Conservation (phyloP, 1,140 invertebrate species). For the Oryctes rhinoceros region DNA sequence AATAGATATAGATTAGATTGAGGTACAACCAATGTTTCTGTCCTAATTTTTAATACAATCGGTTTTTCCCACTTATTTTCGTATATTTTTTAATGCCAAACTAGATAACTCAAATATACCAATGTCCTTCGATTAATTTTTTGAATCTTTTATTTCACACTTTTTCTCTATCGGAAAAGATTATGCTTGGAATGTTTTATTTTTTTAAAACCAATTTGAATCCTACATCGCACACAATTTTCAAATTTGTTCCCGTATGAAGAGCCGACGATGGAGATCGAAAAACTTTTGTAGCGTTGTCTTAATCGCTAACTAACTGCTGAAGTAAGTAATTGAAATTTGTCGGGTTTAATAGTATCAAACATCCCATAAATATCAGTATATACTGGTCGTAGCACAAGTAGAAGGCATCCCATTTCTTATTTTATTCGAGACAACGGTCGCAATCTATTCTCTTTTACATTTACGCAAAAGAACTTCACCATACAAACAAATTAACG, state of each 20-base stretch:
- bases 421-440: constrained; percentile 47
- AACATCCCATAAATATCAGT: no score
- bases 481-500: constrained; percentile 48
- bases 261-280: constrained; percentile 46
- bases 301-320: constrained; percentile 48
- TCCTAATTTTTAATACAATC: constrained; percentile 10
- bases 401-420: constrained; percentile 46
- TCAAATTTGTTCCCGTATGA: constrained; percentile 47
- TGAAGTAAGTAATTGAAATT: constrained; percentile 41
- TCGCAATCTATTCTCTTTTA: constrained; percentile 47
- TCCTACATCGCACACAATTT: constrained; percentile 47
- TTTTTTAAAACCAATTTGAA: constrained; percentile 46
- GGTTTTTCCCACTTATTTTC: no score
- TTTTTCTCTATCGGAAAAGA: constrained; percentile 19
- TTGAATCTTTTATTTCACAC: constrained; percentile 40
- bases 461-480: constrained; percentile 46
- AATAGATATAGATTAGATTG: constrained; percentile 48
- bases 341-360: constrained; percentile 46
- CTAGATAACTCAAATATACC: no score
- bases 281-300: constrained; percentile 42
- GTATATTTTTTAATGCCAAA: no score
- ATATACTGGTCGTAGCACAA: no score
- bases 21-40: constrained; percentile 42
- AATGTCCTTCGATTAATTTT: constrained; percentile 41
- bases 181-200: constrained; percentile 37